A percentile compares a stretch with the other conserved stretches of the same genome.
Evolutionary conservation across 1,140 invertebrate species (phyloP).

Genomic region (Ylistrum balloti): DNA sequence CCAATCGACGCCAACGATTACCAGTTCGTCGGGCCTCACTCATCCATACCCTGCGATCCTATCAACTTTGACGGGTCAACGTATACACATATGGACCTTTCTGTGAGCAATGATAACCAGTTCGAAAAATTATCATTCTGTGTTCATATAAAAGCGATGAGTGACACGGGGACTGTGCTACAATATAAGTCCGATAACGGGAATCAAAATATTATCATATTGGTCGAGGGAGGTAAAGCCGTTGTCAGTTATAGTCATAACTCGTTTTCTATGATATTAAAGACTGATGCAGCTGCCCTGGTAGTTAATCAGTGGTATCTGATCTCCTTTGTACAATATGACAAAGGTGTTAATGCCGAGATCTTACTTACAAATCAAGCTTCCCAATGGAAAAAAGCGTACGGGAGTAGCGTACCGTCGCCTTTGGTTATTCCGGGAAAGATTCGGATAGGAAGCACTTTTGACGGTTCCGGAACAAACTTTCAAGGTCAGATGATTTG

Average conservation of each 20-base stretch:
- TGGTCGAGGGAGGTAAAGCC: neutral
- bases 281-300: neutral
- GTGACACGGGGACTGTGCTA: neutral
- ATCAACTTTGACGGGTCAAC: neutral
- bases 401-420: neutral
- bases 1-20: neutral
- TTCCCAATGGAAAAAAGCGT: neutral
- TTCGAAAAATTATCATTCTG: neutral
- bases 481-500: constrained; percentile 1
- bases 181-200: neutral
- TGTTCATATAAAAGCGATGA: neutral
- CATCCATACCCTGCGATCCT: neutral
- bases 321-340: neutral
- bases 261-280: neutral
- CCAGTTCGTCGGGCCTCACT: neutral
- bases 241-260: neutral
- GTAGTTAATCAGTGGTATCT: neutral
- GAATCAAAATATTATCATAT: neutral
- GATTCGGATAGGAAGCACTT: neutral
- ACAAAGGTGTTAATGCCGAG: neutral
- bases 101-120: neutral
- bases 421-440: neutral
- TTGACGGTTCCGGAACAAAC: neutral
- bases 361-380: neutral
- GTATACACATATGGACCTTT: neutral